Evolutionary conservation across 2,113 vertebrate species (phyloP).

Genomic region (Catharus fuscescens): DNA sequence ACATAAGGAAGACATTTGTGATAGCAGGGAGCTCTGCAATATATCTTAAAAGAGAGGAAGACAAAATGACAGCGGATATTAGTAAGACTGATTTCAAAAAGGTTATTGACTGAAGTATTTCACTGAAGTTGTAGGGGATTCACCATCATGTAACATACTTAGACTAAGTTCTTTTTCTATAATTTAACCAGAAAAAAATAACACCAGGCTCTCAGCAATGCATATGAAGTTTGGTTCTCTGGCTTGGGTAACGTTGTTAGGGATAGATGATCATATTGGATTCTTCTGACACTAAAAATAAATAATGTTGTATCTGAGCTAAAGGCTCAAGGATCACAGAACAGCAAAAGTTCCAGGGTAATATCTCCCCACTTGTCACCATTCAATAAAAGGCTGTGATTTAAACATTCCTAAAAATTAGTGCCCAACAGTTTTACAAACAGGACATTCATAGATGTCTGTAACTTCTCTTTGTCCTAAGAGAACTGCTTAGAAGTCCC

Average conservation of each 20-base stretch:
- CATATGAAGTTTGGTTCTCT: not conserved
- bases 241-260: not conserved
- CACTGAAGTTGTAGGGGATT: not conserved
- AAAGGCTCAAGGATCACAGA: not conserved
- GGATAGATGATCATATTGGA: not conserved
- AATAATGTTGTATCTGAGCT: not conserved
- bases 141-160: not conserved
- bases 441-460: not conserved
- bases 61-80: not conserved
- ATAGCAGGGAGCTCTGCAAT: not conserved
- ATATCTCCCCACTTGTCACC: not conserved
- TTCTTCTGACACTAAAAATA: not conserved
- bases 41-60: not conserved
- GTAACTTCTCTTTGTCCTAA: not conserved
- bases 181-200: not conserved
- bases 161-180: not conserved
- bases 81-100: not conserved
- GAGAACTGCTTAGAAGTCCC: not conserved
- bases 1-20: conserved; percentile 3
- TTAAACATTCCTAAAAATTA: not conserved
- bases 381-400: not conserved
- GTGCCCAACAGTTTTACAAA: not conserved
- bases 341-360: not conserved
- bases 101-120: not conserved
- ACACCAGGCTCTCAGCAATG: not conserved